Conservation (phyloP, 2,113 vertebrate species). For the Vulpes vulpes region DNA sequence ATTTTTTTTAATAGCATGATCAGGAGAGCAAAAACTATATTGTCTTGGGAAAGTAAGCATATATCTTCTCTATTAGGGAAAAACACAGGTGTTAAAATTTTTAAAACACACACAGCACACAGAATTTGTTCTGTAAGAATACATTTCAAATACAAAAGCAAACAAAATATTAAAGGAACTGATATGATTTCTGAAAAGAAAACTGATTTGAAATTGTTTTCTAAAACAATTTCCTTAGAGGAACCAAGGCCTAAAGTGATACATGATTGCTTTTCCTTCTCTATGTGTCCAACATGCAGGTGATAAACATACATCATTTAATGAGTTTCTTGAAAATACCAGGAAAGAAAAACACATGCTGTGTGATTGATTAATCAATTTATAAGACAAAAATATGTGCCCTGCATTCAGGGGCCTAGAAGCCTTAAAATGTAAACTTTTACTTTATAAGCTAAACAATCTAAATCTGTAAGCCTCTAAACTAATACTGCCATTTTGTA, state of each 20-base stretch:
- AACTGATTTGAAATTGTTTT: constrained; percentile 18
- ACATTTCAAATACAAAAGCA: constrained; percentile 15
- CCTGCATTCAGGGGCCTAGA: not conserved
- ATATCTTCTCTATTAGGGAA: not conserved
- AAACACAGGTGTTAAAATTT: not conserved
- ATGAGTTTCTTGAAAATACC: not conserved
- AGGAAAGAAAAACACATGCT: not conserved
- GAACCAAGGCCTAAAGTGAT: not conserved
- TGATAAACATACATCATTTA: not conserved
- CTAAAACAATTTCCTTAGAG: not conserved
- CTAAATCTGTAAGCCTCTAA: not conserved
- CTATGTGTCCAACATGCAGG: not conserved
- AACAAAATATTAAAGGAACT: not conserved
- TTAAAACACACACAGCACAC: not conserved
- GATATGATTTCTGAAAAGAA: constrained; percentile 29
- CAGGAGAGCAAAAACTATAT: not conserved
- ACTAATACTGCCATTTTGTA: not conserved
- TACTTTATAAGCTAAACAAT: not conserved
- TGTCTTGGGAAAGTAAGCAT: not conserved
- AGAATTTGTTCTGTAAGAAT: not conserved
- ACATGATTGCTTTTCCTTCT: not conserved
- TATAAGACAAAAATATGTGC: not conserved
- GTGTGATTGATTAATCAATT: not conserved
- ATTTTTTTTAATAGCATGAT: not conserved
- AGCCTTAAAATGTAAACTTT: not conserved